phyloP scores from a whole-genome alignment of 2,888 invertebrate species.

The Drosophila prostipennis region DNA sequence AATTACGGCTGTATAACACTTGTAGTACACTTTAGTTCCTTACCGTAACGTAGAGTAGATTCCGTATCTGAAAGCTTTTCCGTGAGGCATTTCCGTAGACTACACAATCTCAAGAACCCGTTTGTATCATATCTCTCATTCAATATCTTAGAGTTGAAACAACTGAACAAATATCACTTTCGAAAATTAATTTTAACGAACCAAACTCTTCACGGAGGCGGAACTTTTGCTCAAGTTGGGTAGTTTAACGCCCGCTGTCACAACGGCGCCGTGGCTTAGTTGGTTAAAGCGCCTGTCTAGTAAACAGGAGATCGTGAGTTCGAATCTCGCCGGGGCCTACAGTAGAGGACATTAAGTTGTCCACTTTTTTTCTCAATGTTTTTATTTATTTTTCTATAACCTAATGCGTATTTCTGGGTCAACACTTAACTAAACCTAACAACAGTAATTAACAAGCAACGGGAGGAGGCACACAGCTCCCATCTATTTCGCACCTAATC shows the following conservation, averaged over 20 bases:
- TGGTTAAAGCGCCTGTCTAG: conserved; percentile 84
- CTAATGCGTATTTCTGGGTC: conserved; percentile 4
- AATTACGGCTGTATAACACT: conserved; percentile 12
- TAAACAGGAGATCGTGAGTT: conserved; percentile 84
- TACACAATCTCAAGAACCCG: neutral
- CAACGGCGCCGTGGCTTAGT: conserved; percentile 83
- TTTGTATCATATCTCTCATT: conserved; percentile 14
- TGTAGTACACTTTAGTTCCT: neutral
- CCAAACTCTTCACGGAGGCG: accelerated
- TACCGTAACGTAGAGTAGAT: neutral
- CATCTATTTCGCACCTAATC: conserved; percentile 59
- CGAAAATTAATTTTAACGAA: conserved; percentile 43
- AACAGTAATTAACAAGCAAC: conserved; percentile 16
- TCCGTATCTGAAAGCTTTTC: conserved; percentile 3
- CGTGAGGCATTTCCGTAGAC: neutral
- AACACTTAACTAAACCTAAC: conserved; percentile 27
- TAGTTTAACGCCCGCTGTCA: neutral
- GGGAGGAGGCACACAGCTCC: no score
- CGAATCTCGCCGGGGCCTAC: conserved; percentile 83
- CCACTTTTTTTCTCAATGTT: neutral
- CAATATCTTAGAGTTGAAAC: conserved; percentile 19
- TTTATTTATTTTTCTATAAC: conserved; percentile 9
- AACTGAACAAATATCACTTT: conserved; percentile 57
- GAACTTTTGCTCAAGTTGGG: conserved; percentile 19
- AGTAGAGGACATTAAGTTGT: neutral